These are phyloP conservation scores for Philopotamus ludificatus DNA, from an alignment of 1,140 invertebrate genomes.

Conservation along the genomic window DNA sequence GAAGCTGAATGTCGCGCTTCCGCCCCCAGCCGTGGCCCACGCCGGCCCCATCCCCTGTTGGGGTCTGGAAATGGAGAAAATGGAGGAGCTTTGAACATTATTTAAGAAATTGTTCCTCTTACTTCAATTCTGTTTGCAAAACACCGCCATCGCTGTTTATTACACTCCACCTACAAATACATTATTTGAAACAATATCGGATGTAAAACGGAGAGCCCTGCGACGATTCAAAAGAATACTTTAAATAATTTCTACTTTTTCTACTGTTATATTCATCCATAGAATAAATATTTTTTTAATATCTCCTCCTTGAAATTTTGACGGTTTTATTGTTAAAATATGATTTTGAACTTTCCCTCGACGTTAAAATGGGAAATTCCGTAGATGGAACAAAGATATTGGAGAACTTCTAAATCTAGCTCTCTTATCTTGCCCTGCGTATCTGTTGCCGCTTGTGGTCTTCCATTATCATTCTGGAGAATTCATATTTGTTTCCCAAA, in stretches of 20 bases:
- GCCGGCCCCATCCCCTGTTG: neutral
- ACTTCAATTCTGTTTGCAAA: constrained; percentile 41
- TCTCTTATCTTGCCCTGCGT: too few species aligned
- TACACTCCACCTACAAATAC: constrained; percentile 39
- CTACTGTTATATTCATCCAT: too few species aligned
- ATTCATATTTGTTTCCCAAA: too few species aligned
- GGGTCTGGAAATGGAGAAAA: neutral
- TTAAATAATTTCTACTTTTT: constrained; percentile 1
- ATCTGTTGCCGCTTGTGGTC: too few species aligned
- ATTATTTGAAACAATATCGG: constrained; percentile 40
- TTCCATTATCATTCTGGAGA: too few species aligned
- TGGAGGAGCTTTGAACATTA: constrained; percentile 31
- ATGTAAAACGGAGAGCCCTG: constrained; percentile 25
- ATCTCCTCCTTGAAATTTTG: too few species aligned
- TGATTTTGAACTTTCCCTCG: too few species aligned
- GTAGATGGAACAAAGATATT: too few species aligned
- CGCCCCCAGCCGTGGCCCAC: neutral
- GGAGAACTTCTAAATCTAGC: too few species aligned
- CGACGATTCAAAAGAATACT: constrained; percentile 14
- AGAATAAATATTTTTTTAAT: too few species aligned
- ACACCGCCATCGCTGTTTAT: constrained; percentile 40
- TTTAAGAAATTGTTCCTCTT: constrained; percentile 41
- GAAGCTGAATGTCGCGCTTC: constrained; percentile 12
- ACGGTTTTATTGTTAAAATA: too few species aligned
- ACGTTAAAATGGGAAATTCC: too few species aligned